Conservation (phyloP, 1,140 invertebrate species). For the Scaptomyza pallida region DNA sequence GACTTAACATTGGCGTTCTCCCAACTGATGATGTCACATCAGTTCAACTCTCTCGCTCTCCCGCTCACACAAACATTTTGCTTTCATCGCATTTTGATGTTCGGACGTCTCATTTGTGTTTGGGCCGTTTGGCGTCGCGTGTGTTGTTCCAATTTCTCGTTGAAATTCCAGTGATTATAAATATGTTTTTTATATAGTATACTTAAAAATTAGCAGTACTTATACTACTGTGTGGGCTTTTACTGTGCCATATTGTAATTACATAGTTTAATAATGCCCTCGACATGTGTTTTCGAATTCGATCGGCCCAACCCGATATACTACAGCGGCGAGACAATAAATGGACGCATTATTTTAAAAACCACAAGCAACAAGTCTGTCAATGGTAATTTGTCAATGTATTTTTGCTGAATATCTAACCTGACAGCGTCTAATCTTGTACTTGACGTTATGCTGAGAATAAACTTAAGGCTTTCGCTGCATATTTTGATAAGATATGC, state of each 20-base stretch:
- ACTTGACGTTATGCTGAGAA: background rate
- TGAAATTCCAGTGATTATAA: background rate
- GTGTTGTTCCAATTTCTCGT: background rate
- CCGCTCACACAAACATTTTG: conserved; percentile 9
- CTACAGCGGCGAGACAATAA: conserved; percentile 71
- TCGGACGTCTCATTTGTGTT: conserved; percentile 24
- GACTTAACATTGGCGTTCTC: conserved; percentile 15
- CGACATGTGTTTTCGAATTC: conserved; percentile 55
- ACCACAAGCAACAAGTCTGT: conserved; percentile 57
- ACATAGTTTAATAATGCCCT: conserved; percentile 59
- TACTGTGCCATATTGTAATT: conserved; percentile 2
- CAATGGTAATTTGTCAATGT: conserved; percentile 30
- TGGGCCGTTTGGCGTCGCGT: background rate
- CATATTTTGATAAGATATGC: background rate
- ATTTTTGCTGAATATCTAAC: conserved; percentile 87
- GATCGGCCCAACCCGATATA: conserved; percentile 66
- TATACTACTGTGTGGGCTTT: background rate
- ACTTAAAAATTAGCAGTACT: conserved; percentile 11
- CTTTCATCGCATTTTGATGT: conserved; percentile 5
- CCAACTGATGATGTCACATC: conserved; percentile 59
- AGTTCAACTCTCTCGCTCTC: conserved; percentile 6
- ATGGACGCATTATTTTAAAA: conserved; percentile 54
- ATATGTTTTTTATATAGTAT: conserved; percentile 14
- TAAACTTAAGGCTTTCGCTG: background rate
- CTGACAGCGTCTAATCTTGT: conserved; percentile 52